A percentile compares a stretch with the other conserved stretches of the same genome.
Evolutionary conservation across 2,113 vertebrate genomes (phyloP).

Genomic region (Chascanopsetta lugubris): DNA sequence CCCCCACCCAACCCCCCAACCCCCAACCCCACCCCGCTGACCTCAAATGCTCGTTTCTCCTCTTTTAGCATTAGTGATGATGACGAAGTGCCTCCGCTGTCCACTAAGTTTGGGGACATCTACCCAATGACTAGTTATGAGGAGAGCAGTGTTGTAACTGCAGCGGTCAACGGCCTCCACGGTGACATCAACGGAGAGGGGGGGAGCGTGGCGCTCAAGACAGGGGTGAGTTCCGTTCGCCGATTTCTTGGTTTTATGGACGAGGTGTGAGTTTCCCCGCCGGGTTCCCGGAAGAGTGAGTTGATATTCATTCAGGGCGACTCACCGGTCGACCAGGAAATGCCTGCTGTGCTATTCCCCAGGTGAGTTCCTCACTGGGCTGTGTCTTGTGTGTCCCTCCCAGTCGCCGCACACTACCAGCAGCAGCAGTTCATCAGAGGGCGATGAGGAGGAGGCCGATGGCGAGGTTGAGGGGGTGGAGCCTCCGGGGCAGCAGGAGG

Average conservation of each 20-base stretch:
- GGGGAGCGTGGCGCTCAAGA: conserved; percentile 85
- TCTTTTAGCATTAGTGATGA: conserved; percentile 83
- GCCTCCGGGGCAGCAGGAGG: conserved; percentile 81
- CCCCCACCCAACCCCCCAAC: too few species aligned
- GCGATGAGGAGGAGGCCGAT: conserved; percentile 91
- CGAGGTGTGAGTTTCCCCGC: conserved; percentile 39
- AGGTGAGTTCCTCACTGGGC: conserved; percentile 34
- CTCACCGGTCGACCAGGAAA: conserved; percentile 25
- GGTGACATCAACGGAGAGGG: conserved; percentile 86
- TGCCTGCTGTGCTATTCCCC: not conserved
- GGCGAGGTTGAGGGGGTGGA: conserved; percentile 85
- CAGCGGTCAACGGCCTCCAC: conserved; percentile 90
- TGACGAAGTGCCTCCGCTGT: conserved; percentile 89
- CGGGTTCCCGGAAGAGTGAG: conserved; percentile 45
- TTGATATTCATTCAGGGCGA: conserved; percentile 14
- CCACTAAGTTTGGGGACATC: conserved; percentile 90
- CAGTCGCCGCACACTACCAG: conserved; percentile 91
- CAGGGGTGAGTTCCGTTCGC: conserved; percentile 81
- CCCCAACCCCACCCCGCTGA: not conserved
- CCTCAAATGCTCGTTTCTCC: conserved; percentile 24
- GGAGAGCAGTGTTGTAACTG: conserved; percentile 80
- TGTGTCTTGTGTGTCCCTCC: conserved; percentile 7
- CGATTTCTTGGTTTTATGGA: not conserved
- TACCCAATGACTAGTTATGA: conserved; percentile 90
- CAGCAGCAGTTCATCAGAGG: conserved; percentile 94